Conservation (phyloP, 2,888 invertebrate genomes). For the Drosophila vallismaia region DNA sequence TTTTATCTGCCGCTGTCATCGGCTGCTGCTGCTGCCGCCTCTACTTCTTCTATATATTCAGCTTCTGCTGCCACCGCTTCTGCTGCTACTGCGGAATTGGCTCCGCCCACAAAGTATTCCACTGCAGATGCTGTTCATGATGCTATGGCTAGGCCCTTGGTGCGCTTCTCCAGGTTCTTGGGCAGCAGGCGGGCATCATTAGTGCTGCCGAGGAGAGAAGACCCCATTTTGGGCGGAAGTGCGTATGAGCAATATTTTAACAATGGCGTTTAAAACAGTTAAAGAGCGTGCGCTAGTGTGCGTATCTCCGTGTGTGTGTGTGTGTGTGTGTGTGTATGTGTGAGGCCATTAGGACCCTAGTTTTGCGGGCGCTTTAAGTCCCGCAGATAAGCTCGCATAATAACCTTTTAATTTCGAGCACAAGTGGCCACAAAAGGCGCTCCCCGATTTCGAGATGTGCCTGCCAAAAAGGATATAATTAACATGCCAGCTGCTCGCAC, state of each 20-base stretch:
- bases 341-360: conserved; percentile 71
- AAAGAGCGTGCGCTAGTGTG: conserved; percentile 56
- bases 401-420: conserved; percentile 65
- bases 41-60: conserved; percentile 8
- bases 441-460: conserved; percentile 44
- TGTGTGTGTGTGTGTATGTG: conserved; percentile 46
- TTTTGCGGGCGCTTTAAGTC: conserved; percentile 63
- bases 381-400: conserved; percentile 68
- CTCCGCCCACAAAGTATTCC: conserved; percentile 34
- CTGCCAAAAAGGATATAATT: conserved; percentile 65
- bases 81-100: conserved; percentile 34
- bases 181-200: conserved; percentile 66
- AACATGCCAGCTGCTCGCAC: conserved; percentile 44
- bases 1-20: conserved; percentile 65
- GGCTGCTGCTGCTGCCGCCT: conserved; percentile 53
- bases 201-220: conserved; percentile 73
- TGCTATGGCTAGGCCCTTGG: conserved; percentile 17
- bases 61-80: conserved; percentile 47
- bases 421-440: conserved; percentile 57
- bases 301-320: conserved; percentile 44
- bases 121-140: conserved; percentile 30
- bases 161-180: conserved; percentile 45
- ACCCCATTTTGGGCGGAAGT: conserved; percentile 76
- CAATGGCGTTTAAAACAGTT: conserved; percentile 82
- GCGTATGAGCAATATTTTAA: conserved; percentile 81